A percentile compares a stretch with the other conserved stretches of the same genome.
Evolutionary conservation across 2,888 invertebrate genomes (phyloP).

Genomic region (Polydrusus cervinus): DNA sequence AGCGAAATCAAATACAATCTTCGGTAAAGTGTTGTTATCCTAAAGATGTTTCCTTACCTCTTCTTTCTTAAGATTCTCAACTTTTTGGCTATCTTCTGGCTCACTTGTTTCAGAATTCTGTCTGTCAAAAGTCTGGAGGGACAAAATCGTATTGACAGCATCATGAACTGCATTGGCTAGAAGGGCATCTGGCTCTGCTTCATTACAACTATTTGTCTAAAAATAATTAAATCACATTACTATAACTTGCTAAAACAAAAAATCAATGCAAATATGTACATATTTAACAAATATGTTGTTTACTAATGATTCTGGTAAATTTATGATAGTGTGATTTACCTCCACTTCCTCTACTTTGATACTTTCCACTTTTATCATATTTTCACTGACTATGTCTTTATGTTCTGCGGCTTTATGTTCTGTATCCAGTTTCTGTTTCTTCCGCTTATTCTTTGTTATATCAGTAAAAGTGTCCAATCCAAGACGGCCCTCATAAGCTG

Average conservation of each 20-base stretch:
- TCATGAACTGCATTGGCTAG: constrained; percentile 62
- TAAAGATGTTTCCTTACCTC: constrained; percentile 57
- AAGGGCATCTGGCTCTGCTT: constrained; percentile 42
- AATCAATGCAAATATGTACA: constrained; percentile 6
- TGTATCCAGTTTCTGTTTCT: constrained; percentile 38
- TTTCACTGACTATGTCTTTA: constrained; percentile 21
- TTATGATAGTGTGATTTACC: constrained; percentile 30
- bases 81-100: constrained; percentile 29
- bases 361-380: constrained; percentile 50
- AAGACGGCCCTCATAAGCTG: constrained; percentile 83
- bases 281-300: too few relatives aligned
- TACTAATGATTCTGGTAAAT: not conserved
- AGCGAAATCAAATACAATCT: too few relatives aligned
- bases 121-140: constrained; percentile 54
- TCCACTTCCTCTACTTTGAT: constrained; percentile 55
- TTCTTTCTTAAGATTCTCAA: constrained; percentile 66
- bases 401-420: not conserved
- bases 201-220: constrained; percentile 36
- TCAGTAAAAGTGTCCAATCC: constrained; percentile 67
- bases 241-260: not conserved
- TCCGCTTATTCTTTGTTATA: constrained; percentile 40
- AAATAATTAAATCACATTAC: not conserved
- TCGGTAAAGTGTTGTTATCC: constrained; percentile 21
- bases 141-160: constrained; percentile 66
- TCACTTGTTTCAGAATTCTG: constrained; percentile 50